Evolutionary conservation across 2,113 vertebrate species (phyloP).

Genomic region (Phoenicopterus ruber): DNA sequence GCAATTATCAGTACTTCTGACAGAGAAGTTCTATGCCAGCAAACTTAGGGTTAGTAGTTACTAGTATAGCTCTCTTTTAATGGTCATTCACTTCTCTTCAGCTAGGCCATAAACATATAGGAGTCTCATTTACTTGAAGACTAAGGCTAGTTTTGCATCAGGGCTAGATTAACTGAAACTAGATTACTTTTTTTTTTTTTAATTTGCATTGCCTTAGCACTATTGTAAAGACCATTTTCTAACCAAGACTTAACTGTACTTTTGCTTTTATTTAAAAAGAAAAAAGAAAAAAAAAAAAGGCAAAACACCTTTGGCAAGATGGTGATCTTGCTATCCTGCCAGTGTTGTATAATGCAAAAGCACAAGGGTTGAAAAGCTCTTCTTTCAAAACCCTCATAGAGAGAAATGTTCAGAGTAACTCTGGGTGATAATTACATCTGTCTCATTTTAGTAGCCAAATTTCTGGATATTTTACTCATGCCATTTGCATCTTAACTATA

Average conservation of each 20-base stretch:
- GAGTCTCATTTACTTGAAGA: not conserved
- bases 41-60: not conserved
- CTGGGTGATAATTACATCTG: not conserved
- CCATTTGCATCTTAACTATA: not conserved
- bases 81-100: not conserved
- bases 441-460: not conserved
- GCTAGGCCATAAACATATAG: not conserved
- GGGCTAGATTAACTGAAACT: not conserved
- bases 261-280: not conserved
- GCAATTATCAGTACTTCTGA: not conserved
- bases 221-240: not conserved
- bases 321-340: not conserved
- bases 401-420: not conserved
- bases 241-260: not conserved
- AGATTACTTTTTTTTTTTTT: not conserved
- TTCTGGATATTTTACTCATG: not conserved
- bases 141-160: not conserved
- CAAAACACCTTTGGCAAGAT: not conserved
- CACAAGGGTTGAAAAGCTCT: not conserved
- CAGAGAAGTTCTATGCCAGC: not conserved
- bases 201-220: not conserved
- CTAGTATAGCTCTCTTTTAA: not conserved
- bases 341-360: not conserved
- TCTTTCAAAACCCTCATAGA: not conserved
- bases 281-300: no score